Base-by-base conservation (phyloP, 2,797 vertebrate species). In the Pipistrellus nathusii region DNA sequence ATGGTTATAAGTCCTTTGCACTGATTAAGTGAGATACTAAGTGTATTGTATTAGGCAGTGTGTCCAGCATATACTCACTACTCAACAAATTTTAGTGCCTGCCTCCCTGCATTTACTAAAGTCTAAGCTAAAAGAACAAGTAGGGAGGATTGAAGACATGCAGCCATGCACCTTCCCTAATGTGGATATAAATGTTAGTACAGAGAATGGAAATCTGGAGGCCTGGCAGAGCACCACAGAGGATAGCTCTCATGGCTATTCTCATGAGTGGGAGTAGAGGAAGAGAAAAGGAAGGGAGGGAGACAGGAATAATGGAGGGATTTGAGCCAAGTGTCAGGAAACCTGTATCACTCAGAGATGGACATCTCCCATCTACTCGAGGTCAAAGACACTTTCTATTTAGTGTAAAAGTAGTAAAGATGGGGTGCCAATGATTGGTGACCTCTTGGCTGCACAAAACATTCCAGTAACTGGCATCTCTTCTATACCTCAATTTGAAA, bases 11-110 rank as follows among this genome's bases (percentile, higher is more conserved):
- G 30, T 62, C 18, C 20, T 89, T 81, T 84, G 25, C 2, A 75
- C 12, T 57, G 25, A 75, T 86, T 89, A 88, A 91, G 88, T 32
- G 5, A 92, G 48, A 68, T 93, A 91, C 75, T 21, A 78, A 90
- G 76, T 88, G 8, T 53, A 72, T 57, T 72, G 15, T 64, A 21
- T 86, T 94, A 94, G 51, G 27, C 2, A 80, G 27, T 88, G 17
- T 85, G 53, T 75, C 48, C 30, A 88, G 23, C n/a, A 77, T 76
- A 64, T 51, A 14, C 4, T 68, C 51, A n/a, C n/a, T 15, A 59
- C 4, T 92, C 53, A 91, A 84, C 27, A 94, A 84, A 77, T 91
- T 96, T 17, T 73, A 88, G 21, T 38, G 5, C 4, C n/a, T 32
- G 20, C 11, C 21, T 3, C 12, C 17, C 23, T 14, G 41, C 6